Evolutionary conservation across 1,140 invertebrate species (phyloP).

Genomic region (Trypoxylus dichotomus): DNA sequence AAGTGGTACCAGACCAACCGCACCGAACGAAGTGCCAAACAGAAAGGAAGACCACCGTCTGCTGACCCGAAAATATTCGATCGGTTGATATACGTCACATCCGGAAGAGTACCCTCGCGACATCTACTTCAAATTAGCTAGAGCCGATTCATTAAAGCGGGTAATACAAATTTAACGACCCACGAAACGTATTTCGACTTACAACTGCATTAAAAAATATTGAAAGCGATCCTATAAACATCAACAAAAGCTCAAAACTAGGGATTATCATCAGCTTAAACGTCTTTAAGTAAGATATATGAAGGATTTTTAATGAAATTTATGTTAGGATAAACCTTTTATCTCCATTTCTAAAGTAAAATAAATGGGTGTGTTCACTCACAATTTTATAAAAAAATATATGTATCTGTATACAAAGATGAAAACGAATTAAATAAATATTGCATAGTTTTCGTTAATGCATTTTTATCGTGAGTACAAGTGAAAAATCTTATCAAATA

Average conservation of each 20-base stretch:
- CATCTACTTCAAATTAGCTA: constrained; percentile 17
- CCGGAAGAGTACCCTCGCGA: neutral
- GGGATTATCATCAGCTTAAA: neutral
- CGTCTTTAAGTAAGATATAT: neutral
- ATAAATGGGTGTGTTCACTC: too few relatives aligned
- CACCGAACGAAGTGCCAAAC: constrained; percentile 48
- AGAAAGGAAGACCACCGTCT: constrained; percentile 48
- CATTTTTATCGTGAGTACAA: too few relatives aligned
- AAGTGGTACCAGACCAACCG: constrained; percentile 40
- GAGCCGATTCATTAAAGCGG: neutral
- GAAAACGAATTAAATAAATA: too few relatives aligned
- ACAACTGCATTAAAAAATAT: neutral
- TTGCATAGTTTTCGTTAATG: too few relatives aligned
- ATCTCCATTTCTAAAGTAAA: too few relatives aligned
- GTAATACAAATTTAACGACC: neutral
- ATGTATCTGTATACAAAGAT: too few relatives aligned
- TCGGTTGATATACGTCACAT: constrained; percentile 10
- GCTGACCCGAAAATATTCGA: constrained; percentile 18
- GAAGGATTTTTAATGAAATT: too few relatives aligned
- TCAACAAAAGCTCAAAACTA: too few relatives aligned
- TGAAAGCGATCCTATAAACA: too few relatives aligned
- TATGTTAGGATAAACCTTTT: too few relatives aligned
- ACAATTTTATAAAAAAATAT: too few relatives aligned
- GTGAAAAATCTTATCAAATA: too few relatives aligned
- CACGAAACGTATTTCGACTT: neutral